phyloP scores from a whole-genome alignment of 2,113 vertebrate genomes.

The Tursiops truncatus region DNA sequence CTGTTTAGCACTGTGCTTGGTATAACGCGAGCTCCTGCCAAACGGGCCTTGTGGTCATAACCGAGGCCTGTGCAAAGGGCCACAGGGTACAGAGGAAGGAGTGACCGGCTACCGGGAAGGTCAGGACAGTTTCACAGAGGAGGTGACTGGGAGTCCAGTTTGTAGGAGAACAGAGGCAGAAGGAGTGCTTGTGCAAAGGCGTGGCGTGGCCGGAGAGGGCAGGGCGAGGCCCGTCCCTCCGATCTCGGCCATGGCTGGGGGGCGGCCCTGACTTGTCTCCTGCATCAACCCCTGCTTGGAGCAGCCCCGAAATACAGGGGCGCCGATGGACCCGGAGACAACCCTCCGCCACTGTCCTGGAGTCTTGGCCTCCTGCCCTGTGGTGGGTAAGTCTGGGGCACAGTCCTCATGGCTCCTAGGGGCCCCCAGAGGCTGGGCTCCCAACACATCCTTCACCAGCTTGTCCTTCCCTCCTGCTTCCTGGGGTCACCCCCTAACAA shows the following conservation, averaged over 20 bases:
- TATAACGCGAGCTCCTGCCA: accelerated
- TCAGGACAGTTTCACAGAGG: not conserved
- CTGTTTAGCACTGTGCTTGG: not conserved
- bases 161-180: not conserved
- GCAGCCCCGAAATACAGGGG: not conserved
- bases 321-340: accelerated
- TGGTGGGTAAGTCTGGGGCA: accelerated
- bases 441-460: accelerated
- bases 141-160: accelerated
- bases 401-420: accelerated
- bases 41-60: accelerated
- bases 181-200: not conserved
- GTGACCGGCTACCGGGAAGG: not conserved
- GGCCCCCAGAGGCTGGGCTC: not conserved
- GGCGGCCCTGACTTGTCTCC: accelerated
- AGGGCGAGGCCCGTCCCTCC: not conserved
- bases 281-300: accelerated
- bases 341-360: accelerated
- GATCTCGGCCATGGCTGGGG: not conserved
- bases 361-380: accelerated
- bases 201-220: not conserved
- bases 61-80: not conserved
- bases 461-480: not conserved
- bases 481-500: not conserved
- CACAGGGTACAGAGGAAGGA: not conserved